Evolutionary conservation across 2,888 invertebrate species (phyloP).

Genomic region (Lacanobia wlatinum): DNA sequence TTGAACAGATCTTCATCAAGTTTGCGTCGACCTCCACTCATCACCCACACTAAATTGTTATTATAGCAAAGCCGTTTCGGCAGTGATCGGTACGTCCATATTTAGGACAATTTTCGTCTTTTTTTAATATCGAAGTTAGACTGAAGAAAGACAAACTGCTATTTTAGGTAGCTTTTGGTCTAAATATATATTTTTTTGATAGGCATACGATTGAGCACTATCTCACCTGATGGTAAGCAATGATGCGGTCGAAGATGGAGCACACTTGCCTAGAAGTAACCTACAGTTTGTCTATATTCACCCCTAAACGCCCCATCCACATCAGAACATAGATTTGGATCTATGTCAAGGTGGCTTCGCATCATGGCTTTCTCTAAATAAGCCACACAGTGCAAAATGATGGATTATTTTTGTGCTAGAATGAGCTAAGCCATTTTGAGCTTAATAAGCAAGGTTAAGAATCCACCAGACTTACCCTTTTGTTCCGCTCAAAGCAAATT

Average conservation of each 20-base stretch:
- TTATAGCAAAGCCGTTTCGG: constrained; percentile 62
- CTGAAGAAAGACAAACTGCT: constrained; percentile 18
- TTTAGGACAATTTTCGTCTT: constrained; percentile 50
- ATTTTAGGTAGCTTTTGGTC: neutral
- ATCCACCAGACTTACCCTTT: too few relatives aligned
- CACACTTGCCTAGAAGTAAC: too few relatives aligned
- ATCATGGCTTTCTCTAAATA: too few relatives aligned
- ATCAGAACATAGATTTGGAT: neutral
- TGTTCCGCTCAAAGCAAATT: neutral
- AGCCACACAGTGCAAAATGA: neutral
- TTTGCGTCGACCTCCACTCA: constrained; percentile 22
- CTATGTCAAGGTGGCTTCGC: too few relatives aligned
- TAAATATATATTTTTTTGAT: neutral
- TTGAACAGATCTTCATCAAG: neutral
- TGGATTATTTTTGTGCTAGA: too few relatives aligned
- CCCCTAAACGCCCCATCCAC: constrained; percentile 28
- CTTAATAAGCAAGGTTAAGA: too few relatives aligned
- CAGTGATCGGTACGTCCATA: constrained; percentile 59
- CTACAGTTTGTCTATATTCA: constrained; percentile 17
- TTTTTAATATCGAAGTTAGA: constrained; percentile 42
- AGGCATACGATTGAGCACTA: too few relatives aligned
- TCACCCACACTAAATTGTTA: constrained; percentile 41
- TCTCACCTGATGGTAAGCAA: too few relatives aligned
- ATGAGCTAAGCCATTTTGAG: too few relatives aligned
- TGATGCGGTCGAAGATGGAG: too few relatives aligned